Conservation (phyloP, 2,797 vertebrate species). For the Lycodopsis pacificus region DNA sequence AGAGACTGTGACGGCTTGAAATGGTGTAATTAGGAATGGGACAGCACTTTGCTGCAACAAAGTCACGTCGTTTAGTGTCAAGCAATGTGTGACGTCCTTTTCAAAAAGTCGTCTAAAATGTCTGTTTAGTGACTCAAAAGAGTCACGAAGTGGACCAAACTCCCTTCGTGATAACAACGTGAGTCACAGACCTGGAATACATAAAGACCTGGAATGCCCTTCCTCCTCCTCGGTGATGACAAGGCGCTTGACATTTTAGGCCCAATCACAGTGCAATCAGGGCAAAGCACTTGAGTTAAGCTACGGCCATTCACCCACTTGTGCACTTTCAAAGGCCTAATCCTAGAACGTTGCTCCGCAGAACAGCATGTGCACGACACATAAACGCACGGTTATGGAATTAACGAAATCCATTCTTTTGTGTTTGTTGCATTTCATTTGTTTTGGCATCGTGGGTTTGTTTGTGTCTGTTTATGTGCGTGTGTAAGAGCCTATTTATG, state of each 20-base stretch:
- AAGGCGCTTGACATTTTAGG: conserved; percentile 47
- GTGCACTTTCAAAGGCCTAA: conserved; percentile 28
- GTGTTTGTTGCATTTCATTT: conserved; percentile 14
- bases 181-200: background rate
- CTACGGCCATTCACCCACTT: conserved; percentile 36
- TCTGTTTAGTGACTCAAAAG: background rate
- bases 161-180: background rate
- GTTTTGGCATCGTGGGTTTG: background rate
- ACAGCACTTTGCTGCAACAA: too few relatives aligned
- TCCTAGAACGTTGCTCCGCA: conserved; percentile 8
- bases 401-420: conserved; percentile 13
- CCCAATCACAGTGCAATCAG: conserved; percentile 62
- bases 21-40: too few relatives aligned
- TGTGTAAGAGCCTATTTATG: conserved; percentile 23
- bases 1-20: too few relatives aligned
- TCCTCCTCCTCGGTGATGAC: conserved; percentile 20
- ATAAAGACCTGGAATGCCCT: conserved; percentile 2
- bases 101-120: too few relatives aligned
- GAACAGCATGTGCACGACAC: background rate
- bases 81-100: too few relatives aligned
- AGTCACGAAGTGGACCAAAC: background rate
- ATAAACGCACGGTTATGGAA: conserved; percentile 10
- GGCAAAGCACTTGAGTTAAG: conserved; percentile 36
- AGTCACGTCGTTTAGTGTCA: too few relatives aligned
- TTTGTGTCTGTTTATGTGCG: conserved; percentile 20